Conservation (phyloP, 2,113 vertebrate species). For the Conger conger region DNA sequence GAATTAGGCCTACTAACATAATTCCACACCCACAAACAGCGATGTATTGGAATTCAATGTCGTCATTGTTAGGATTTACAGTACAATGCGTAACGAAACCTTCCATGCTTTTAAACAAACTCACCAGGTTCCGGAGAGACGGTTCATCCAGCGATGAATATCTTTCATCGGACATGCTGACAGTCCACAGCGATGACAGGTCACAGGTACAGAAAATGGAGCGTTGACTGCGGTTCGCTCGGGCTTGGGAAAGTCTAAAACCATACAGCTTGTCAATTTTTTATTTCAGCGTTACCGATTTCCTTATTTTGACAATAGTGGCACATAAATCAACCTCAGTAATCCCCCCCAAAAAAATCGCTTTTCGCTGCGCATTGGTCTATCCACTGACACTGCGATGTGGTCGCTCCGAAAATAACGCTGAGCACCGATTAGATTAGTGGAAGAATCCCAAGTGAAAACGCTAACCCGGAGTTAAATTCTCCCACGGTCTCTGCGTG, state of each 20-base stretch:
- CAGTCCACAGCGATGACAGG: background rate
- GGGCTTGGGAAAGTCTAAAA: background rate
- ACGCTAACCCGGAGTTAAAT: background rate
- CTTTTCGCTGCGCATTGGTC: background rate
- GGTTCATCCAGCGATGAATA: conserved; percentile 68
- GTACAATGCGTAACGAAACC: too few relatives aligned
- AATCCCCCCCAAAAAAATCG: background rate
- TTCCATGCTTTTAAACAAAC: conserved; percentile 30
- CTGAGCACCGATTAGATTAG: background rate
- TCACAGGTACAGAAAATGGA: background rate
- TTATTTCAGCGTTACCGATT: background rate
- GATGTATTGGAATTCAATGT: background rate
- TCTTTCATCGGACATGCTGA: conserved; percentile 58
- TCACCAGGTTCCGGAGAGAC: conserved; percentile 66
- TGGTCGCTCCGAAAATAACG: background rate
- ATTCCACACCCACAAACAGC: background rate
- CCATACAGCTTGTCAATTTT: background rate
- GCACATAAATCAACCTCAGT: background rate
- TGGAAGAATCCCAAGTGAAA: background rate
- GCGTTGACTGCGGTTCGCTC: background rate
- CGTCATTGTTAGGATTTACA: background rate
- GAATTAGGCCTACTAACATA: background rate
- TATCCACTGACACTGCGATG: background rate
- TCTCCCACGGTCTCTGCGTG: conserved; percentile 4
- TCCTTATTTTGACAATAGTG: background rate